phyloP scores from a whole-genome alignment of 2,797 vertebrate genomes.

The Sebastes steindachneri region DNA sequence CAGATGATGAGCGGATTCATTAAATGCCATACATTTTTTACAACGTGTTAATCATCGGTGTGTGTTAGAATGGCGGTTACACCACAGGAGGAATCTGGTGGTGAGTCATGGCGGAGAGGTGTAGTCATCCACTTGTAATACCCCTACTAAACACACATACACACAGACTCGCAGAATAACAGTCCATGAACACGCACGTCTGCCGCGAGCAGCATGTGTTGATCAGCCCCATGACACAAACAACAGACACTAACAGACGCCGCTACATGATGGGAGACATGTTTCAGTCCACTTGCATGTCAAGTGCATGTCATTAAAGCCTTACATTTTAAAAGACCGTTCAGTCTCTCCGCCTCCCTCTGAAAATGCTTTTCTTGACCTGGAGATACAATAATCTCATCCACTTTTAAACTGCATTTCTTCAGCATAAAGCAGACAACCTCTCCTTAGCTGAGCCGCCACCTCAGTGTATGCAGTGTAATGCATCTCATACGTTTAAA shows the following conservation, averaged over 20 bases:
- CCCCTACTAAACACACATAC: constrained; percentile 41
- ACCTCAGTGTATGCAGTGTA: not conserved
- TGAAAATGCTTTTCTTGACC: not conserved
- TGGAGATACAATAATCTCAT: not conserved
- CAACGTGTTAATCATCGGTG: constrained; percentile 37
- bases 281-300: constrained; percentile 13
- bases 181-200: constrained; percentile 38
- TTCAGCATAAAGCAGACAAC: not conserved
- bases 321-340: constrained; percentile 24
- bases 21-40: constrained; percentile 27
- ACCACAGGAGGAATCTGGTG: constrained; percentile 66
- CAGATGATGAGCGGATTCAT: constrained; percentile 33
- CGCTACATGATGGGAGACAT: constrained; percentile 19
- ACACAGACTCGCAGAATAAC: constrained; percentile 11
- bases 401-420: not conserved
- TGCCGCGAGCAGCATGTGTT: constrained; percentile 48
- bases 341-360: not conserved
- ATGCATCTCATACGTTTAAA: not conserved
- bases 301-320: not conserved
- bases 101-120: constrained; percentile 77
- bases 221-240: constrained; percentile 49
- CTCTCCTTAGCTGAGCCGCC: not conserved
- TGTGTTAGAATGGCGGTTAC: constrained; percentile 46
- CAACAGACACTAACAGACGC: constrained; percentile 32
- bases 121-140: constrained; percentile 78